Base-by-base conservation (phyloP, 1,140 invertebrate species). In the Drosophila kanapiae region DNA sequence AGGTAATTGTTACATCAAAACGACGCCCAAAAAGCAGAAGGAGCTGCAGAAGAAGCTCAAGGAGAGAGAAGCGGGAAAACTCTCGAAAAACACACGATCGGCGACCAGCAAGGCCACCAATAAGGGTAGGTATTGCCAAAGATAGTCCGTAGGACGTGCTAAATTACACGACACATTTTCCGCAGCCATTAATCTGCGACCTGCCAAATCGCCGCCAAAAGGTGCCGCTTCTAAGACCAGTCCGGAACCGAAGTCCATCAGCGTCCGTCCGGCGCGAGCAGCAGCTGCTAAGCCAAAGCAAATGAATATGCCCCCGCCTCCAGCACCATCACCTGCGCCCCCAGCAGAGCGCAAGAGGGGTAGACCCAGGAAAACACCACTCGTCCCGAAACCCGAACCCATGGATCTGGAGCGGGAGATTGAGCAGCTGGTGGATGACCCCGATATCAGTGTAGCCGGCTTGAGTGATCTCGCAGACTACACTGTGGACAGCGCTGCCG, bases 1-100 rank as follows among this genome's bases (percentile, higher is more conserved):
- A 56, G 94, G 85, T 16, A 84, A 88, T 49, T 85, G 81, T 40
- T 90, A 85, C 37, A 80, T 90, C 40, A 83, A 90, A 51, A 78
- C 85, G 7, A 81, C 81, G 3, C 80, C 84, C 18, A 79, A 72
- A 48, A 87, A 76, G 16, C 68, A 75, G 6, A 56, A 68, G 14
- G 74, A 81, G 33, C 35, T 81, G 1, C 82, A 72, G 40, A 69
- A 65, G 37, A 84, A 87, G 51, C 48, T 70, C 0, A 70, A 78
- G 13, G 57, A 70, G 14, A 29, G 48, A n/a, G 27, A 49, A 0
- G 7, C 60, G 2, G 42, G 10, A 3, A 75, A 58, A 37, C 10
- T 49, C 3, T 33, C 38, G 10, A 71, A 35, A 16, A 14, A 27
- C 18, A 40, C 42, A 18, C 14, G 45, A 27, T 37, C 63, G 27